Evolutionary conservation across 2,797 vertebrate species (phyloP), one percentile per base, ranked within the genome.

Genomic region (Tapirus indicus): DNA sequence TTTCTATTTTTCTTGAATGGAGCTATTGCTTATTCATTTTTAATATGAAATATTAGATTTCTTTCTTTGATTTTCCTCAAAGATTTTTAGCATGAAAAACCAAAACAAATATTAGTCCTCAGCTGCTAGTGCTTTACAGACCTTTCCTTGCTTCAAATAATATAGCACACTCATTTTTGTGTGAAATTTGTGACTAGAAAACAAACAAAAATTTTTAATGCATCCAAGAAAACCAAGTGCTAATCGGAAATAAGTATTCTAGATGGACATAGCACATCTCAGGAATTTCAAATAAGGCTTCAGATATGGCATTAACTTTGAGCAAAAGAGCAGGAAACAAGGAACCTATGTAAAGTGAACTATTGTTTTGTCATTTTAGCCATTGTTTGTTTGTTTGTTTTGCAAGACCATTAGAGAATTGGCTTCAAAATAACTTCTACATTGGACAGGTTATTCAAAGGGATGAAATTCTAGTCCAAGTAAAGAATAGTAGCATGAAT

Each of bases 101-200:
- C 35, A 35, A 72, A 91, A 66, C 11, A 88, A 25, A 68, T 69
- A 41, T 69, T 85, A 54, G 4, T 64, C 35, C 10, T 91, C 27
- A 82, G 58, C 13, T 64, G 64, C 10, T 44, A 60, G n/a, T 72
- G 47, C 41, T 84, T 96, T 89, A 62, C 9, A 72, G 29, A 68
- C 6, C 29, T 78, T 91, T 93, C 54, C 58, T 91, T 77, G 71
- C 91, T 62, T 75, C n/a, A 77, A 66, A 95, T 49, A 74, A 84
- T 38, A 25, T 5, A 82, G 41, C 49, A 64, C 20, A 68, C 14
- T 79, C 10, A 44, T 47, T 86, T 92, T 75, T 78, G 18, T 25
- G 10, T 91, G 49, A 79, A 84, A n/a, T 87, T 38, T 62, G 2
- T 89, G 49, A 47, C 68, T 86, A 13, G 6, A 38, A 77, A 47